Evolutionary conservation across 2,797 vertebrate species (phyloP), one percentile per base, ranked within the genome.

Genomic region (Sciurus carolinensis): DNA sequence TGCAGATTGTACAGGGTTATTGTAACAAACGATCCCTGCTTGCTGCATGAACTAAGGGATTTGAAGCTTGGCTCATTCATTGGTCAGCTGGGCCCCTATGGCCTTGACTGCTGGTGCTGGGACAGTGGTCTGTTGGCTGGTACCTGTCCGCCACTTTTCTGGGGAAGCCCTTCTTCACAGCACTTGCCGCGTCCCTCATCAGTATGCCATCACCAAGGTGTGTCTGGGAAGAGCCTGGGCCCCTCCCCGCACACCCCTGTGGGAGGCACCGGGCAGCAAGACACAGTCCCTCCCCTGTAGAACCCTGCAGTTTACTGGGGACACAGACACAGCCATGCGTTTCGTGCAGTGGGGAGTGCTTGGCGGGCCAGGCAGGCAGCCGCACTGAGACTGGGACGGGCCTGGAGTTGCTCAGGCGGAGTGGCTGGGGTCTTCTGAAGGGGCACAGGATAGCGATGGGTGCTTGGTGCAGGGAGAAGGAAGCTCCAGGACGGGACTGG

Each of bases 31-130:
- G 3, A 28, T 14, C 12, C 18, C 36, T 44, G 0, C 69, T 54
- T 20, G 1, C 26, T 1, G 42, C 28, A 18, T 28, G 42, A 47
- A 20, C 26, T 11, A 39, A 50, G 80, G 80, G 33, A 26, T 9
- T 0, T 28, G 71, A 3, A 5, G 2, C 33, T 47, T 59, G 1
- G 0, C 36, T 5, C 26, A 24, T 26, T 89, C 79, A 9, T 50
- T 10, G 0, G 42, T 69, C 64, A 3, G 52, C 87, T 8, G 6
- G 15, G 28, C 64, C n/a, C 62, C 39, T 59, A 0, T 36, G 2
- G 7, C 69, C 36, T 64, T 0, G 79, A 26, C 7, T 39, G 22
- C 39, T 39, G 59, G 39, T 14, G 30, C 80, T 28, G 62, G n/a
- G 28, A 5, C 18, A 33, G 14, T 42, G 26, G 62, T 50, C 62